These are phyloP conservation scores for Chrysotoxum bicinctum DNA, from an alignment of 2,888 invertebrate species.

Conservation along the genomic window DNA sequence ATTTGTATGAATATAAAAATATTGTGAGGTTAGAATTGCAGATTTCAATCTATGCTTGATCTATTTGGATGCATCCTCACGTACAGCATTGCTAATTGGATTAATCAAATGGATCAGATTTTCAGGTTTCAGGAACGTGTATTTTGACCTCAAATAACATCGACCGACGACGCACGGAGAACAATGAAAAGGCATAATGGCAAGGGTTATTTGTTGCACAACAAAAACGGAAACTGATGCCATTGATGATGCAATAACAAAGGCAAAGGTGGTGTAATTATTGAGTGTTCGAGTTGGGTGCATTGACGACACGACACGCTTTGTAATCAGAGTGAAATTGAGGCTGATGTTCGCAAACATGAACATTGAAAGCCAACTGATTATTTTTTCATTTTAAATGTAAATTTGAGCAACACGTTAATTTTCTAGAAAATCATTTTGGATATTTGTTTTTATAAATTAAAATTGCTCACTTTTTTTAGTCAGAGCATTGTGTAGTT, in stretches of 20 bases:
- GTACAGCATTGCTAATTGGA: slow-evolving; percentile 57
- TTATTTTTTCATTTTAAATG: not conserved
- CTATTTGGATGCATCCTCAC: slow-evolving; percentile 31
- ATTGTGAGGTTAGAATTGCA: not conserved
- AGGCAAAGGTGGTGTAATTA: slow-evolving; percentile 6
- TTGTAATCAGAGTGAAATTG: slow-evolving; percentile 16
- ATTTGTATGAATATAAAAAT: not conserved
- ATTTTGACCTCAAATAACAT: slow-evolving; percentile 26
- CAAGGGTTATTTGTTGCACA: slow-evolving; percentile 33
- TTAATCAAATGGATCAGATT: slow-evolving; percentile 48
- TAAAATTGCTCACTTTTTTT: no score
- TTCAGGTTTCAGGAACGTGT: slow-evolving; percentile 17
- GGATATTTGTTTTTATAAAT: no score
- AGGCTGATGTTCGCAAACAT: not conserved
- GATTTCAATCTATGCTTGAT: not conserved
- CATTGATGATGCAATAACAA: slow-evolving; percentile 2
- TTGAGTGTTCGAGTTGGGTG: not conserved
- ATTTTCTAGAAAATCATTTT: not conserved
- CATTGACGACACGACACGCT: not conserved
- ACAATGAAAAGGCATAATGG: not conserved
- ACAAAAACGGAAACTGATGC: slow-evolving; percentile 12
- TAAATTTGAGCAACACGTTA: not conserved
- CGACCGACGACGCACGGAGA: not conserved
- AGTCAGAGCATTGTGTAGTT: no score
- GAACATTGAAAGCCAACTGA: not conserved